Evolutionary conservation across 2,888 invertebrate genomes (phyloP).

Genomic region (Epistrophe eligans): DNA sequence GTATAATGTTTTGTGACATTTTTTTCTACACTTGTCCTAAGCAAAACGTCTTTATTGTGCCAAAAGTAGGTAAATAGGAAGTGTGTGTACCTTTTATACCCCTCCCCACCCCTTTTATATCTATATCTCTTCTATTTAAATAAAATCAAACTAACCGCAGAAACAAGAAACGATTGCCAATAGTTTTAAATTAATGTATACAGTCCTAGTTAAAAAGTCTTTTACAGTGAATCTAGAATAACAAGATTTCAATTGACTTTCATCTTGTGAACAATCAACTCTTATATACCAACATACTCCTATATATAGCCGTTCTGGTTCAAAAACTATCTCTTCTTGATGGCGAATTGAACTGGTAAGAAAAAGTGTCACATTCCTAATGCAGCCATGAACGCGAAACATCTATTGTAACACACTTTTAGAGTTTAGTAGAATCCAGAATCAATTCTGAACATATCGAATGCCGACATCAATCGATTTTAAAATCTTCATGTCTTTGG

Average conservation of each 20-base stretch:
- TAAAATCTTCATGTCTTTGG: slow-evolving; percentile 8
- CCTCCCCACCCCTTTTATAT: too few relatives aligned
- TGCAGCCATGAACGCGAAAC: not conserved
- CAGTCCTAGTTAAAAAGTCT: slow-evolving; percentile 14
- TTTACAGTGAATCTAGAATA: slow-evolving; percentile 6
- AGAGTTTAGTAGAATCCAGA: not conserved
- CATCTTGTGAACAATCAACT: slow-evolving; percentile 24
- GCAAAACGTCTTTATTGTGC: too few relatives aligned
- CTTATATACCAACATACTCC: not conserved
- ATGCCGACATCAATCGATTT: slow-evolving; percentile 48
- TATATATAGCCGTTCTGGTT: not conserved
- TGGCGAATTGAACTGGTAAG: not conserved
- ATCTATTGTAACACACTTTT: slow-evolving; percentile 50
- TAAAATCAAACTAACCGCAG: too few relatives aligned
- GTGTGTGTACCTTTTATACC: too few relatives aligned
- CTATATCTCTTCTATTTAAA: too few relatives aligned
- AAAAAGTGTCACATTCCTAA: slow-evolving; percentile 37
- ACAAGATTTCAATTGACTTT: slow-evolving; percentile 23
- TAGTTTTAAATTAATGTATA: slow-evolving; percentile 6
- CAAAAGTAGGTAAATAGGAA: too few relatives aligned
- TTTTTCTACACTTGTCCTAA: too few relatives aligned
- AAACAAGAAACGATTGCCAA: not conserved
- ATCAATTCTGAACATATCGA: slow-evolving; percentile 44
- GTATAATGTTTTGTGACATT: too few relatives aligned
- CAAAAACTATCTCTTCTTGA: slow-evolving; percentile 4